Evolutionary conservation across 2,888 invertebrate genomes (phyloP), one percentile per base, ranked within the genome.

Genomic region (Oscheius myriophilus): DNA sequence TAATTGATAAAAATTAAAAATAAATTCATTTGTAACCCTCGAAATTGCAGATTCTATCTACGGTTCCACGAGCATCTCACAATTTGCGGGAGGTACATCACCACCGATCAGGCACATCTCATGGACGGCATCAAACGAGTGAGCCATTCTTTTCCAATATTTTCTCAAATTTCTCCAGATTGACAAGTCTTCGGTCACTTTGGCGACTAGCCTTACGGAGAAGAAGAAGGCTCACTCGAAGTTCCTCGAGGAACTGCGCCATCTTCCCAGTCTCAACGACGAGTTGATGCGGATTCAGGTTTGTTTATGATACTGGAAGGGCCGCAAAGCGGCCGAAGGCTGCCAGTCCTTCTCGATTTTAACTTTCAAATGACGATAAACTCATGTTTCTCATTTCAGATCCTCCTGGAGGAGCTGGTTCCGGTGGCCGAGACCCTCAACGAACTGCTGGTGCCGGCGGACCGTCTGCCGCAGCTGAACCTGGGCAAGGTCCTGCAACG

Each of bases 11-110:
- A n/a, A n/a, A n/a, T n/a, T n/a, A n/a, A n/a, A n/a, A n/a, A n/a
- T n/a, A n/a, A n/a, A n/a, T n/a, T n/a, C n/a, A n/a, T n/a, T n/a
- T n/a, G n/a, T n/a, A n/a, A n/a, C n/a, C n/a, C n/a, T n/a, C n/a
- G n/a, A n/a, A n/a, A n/a, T n/a, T 67, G 61, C 55, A 69, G 75
- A 43, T 74, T 84, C 23, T 70, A 80, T 16, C 69, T 71, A 11
- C 76, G 83, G n/a, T 54, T 84, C 45, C 84, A 84, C 67, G 75
- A 79, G 18, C 83, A 84, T 70, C 73, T 84, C 41, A 46, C 70
- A 9, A 21, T 72, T 0, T 82, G 82, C 45, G 76, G 78, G 2
- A 71, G 72, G 58, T 61, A 71, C 3, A 73, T 84, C 2, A 49
- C 72, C 3, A 59, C 69, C 0, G 79, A 81, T 43, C 84, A 84